Base-by-base conservation (phyloP, 2,888 invertebrate genomes). In the Agriopis aurantiaria region DNA sequence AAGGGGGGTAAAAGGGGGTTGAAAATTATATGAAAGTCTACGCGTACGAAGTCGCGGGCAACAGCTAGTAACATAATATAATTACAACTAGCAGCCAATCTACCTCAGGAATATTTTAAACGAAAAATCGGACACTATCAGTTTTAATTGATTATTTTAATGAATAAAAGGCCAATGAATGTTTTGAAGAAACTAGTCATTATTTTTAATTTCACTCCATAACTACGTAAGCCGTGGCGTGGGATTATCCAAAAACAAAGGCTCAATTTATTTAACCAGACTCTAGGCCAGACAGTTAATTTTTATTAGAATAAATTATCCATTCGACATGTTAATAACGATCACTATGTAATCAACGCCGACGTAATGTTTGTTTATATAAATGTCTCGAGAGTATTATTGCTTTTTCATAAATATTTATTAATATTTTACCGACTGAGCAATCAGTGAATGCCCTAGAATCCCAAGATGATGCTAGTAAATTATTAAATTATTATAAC, bases 311-410 rank as follows among this genome's bases (percentile, higher is more conserved):
- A 63, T n/a, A 51, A 40, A 51, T 64, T 48, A 6, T 48, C 2
- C 23, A 58, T 58, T 58, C 49, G 46, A 64, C 64, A 49, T 53
- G 40, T n/a, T 33, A 61, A 49, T 55, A 56, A 46, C 40, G 7
- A n/a, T 64, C 51, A 48, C 60, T 48, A 10, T 65, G 46, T 65
- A 46, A 65, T 40, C 12, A 46, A 23, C 60, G 40, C 60, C 33
- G 69, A 45, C 62, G 12, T 68, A 69, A 72, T 68, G 56, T 43
- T 41, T 58, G 7, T 59, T 74, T 73, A 60, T 65, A 65, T 65
- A 73, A 75, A 59, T 9, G 53, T 65, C 70, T 65, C 64, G 12
- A 48, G 66, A 55, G 69, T 23, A 70, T 73, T 67, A 61, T 11
- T 23, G 14, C 11, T 61, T 8, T 60, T 49, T 70, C 3, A 67